A percentile compares a stretch with the other conserved stretches of the same genome.
Evolutionary conservation across 1,140 invertebrate species (phyloP).

Genomic region (Notospermus geniculatus): DNA sequence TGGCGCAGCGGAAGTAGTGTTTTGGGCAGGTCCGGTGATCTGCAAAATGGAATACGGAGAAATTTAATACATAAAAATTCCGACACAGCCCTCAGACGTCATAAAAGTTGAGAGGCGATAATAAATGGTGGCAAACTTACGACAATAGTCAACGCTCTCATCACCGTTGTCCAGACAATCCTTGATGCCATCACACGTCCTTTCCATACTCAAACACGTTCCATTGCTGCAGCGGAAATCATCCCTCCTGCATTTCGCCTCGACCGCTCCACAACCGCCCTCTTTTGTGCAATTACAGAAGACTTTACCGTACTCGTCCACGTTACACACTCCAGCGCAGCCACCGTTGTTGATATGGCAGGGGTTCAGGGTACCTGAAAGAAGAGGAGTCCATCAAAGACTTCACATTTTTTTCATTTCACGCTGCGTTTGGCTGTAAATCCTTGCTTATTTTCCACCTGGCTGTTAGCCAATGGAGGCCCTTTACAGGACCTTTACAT

Average conservation of each 20-base stretch:
- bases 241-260: constrained; percentile 22
- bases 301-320: constrained; percentile 70
- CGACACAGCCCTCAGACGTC: too few species aligned
- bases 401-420: too few species aligned
- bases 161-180: constrained; percentile 59
- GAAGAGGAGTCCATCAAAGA: too few species aligned
- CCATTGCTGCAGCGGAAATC: constrained; percentile 58
- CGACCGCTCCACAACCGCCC: constrained; percentile 26
- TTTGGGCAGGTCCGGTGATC: constrained; percentile 58
- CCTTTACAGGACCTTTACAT: too few species aligned
- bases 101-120: too few species aligned
- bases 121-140: constrained; percentile 37
- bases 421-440: too few species aligned
- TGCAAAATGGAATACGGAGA: too few species aligned
- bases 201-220: constrained; percentile 72
- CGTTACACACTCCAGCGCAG: constrained; percentile 90
- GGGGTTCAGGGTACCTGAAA: constrained; percentile 62
- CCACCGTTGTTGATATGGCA: constrained; percentile 87
- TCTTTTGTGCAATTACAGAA: constrained; percentile 47
- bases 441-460: too few species aligned
- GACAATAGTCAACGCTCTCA: constrained; percentile 62
- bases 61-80: too few species aligned
- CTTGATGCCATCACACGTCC: constrained; percentile 57
- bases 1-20: constrained; percentile 58
- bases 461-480: too few species aligned